Percentiles rank a stretch among this genome's conserved stretches.
Evolutionary conservation across 2,888 invertebrate genomes (phyloP).

Genomic region (Galerucella calmariensis): DNA sequence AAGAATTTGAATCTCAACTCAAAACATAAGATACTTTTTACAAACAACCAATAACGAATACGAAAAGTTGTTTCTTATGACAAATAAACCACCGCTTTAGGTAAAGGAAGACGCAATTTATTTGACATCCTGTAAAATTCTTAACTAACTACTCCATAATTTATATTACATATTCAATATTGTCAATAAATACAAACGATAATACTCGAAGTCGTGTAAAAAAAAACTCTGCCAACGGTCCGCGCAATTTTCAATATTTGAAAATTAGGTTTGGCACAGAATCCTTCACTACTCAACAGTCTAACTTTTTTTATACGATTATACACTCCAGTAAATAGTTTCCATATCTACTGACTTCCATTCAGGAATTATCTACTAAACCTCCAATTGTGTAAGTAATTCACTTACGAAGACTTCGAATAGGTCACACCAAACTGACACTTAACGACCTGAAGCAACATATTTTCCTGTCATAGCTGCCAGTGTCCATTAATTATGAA

Average conservation of each 20-base stretch:
- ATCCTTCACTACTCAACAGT: background rate
- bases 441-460: too few species aligned
- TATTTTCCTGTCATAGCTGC: too few species aligned
- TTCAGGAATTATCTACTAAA: too few species aligned
- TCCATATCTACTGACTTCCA: too few species aligned
- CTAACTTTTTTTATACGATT: background rate
- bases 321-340: background rate
- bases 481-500: too few species aligned
- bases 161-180: slow-evolving; percentile 31
- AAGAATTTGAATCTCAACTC: too few species aligned
- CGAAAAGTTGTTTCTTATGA: background rate
- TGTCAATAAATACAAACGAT: slow-evolving; percentile 46
- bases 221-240: slow-evolving; percentile 38
- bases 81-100: background rate
- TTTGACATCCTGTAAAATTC: slow-evolving; percentile 22
- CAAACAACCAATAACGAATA: too few species aligned
- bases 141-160: slow-evolving; percentile 23
- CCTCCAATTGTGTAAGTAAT: too few species aligned
- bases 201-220: slow-evolving; percentile 45
- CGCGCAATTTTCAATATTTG: slow-evolving; percentile 23
- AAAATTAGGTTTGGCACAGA: slow-evolving; percentile 29
- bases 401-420: too few species aligned
- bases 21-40: too few species aligned
- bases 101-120: slow-evolving; percentile 4
- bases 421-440: too few species aligned